These are phyloP conservation scores for Zele albiditarsus DNA, from an alignment of 2,888 invertebrate genomes.

Conservation along the genomic window DNA sequence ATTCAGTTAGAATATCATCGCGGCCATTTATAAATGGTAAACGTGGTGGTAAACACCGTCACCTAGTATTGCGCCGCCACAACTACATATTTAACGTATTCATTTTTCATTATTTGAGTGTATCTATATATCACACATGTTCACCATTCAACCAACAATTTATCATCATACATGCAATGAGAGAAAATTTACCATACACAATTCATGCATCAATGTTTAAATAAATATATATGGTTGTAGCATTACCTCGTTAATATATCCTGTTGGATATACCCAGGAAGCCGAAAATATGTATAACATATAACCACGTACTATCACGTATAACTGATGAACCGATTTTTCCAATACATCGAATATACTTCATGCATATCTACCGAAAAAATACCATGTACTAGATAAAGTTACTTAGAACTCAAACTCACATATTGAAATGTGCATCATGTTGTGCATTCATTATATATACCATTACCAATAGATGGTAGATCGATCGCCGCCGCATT, in stretches of 20 bases:
- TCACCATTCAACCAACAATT: neutral
- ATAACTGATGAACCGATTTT: too few species aligned
- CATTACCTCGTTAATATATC: neutral
- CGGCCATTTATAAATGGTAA: conserved; percentile 10
- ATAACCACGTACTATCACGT: neutral
- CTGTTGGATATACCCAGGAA: neutral
- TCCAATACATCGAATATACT: too few species aligned
- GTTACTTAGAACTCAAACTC: neutral
- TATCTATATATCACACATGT: neutral
- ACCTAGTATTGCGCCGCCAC: neutral
- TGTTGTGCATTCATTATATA: too few species aligned
- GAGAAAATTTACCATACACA: neutral
- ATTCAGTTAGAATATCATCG: neutral
- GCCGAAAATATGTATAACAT: neutral
- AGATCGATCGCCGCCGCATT: too few species aligned
- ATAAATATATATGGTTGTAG: neutral
- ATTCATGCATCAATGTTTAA: neutral
- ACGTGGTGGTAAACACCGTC: conserved; percentile 9
- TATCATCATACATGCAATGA: neutral
- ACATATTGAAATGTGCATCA: too few species aligned
- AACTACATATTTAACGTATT: neutral
- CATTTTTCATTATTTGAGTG: neutral
- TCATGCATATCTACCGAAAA: too few species aligned
- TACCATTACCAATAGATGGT: too few species aligned
- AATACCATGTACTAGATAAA: neutral